Percentiles rank a stretch among this genome's conserved stretches.
phyloP scores from a whole-genome alignment of 2,888 invertebrate genomes.

The Plebejus melissa region DNA sequence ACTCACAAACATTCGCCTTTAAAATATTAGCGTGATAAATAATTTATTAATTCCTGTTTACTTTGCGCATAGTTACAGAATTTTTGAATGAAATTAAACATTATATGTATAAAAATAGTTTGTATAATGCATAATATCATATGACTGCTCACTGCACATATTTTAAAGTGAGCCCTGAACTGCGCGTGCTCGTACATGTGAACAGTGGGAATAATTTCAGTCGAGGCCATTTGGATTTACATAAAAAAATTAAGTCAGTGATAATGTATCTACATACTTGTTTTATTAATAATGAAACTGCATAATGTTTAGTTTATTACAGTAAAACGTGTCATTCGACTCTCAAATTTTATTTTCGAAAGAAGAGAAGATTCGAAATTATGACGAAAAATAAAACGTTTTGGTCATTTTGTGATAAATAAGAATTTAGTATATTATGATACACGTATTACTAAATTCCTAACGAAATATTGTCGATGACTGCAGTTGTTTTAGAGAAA shows the following conservation, averaged over 20 bases:
- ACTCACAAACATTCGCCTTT: too few relatives aligned
- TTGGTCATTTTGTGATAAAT: neutral
- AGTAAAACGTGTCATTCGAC: neutral
- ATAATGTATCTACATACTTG: neutral
- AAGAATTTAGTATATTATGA: neutral
- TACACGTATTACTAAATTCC: too few relatives aligned
- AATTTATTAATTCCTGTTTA: neutral
- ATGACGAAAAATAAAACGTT: neutral
- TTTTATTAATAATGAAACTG: neutral
- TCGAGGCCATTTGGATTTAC: slow-evolving; percentile 1
- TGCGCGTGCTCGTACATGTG: slow-evolving; percentile 6
- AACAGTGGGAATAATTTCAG: slow-evolving; percentile 6
- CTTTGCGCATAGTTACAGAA: neutral
- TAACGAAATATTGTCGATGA: too few relatives aligned
- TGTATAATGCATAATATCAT: neutral
- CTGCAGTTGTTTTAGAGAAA: too few relatives aligned
- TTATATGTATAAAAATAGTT: neutral
- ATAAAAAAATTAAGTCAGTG: slow-evolving; percentile 13
- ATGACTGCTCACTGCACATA: neutral
- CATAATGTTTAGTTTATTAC: neutral
- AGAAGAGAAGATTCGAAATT: neutral
- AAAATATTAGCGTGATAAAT: neutral
- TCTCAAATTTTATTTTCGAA: neutral
- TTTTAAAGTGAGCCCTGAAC: neutral
- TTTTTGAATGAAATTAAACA: neutral